Base-by-base conservation (phyloP, 53 echinoderm and acorn worm genomes). In the Pentamera pediparva region DNA sequence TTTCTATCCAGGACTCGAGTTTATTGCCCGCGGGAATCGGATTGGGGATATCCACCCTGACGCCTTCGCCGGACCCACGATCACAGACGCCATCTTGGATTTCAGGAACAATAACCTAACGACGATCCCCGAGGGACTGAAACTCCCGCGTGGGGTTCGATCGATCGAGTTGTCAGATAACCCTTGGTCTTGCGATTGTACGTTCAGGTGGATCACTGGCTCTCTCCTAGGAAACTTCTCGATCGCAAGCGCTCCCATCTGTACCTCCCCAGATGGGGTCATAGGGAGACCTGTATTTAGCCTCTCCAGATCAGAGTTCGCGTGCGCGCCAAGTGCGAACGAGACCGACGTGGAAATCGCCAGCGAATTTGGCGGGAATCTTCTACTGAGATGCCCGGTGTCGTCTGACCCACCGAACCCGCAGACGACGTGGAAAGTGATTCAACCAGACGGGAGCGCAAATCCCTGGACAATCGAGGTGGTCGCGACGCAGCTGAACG, bases 181-280 rank as follows among this genome's bases (percentile, higher is more conserved):
- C 19, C 52, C 52, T 10, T 72, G 73, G 73, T 32, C 15, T 21
- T 72, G 73, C 21, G 73, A 72, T 54, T 72, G 73, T 37, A 51
- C 27, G 18, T 54, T 53, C 9, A 52, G 73, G 18, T 72, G 73
- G 73, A 67, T 67, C 17, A 4, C 39, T 24, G 67, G 29, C 10
- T 27, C 43, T 13, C 43, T 37, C 17, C 45, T 37, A 18, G 41
- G 41, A 67, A 67, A 67, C 45, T 11, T 40, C 1, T 27, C 67
- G 0, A 43, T 24, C 10, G 5, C 4, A 12, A 67, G 67, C 18
- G 41, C 67, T 25, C 67, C 67, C 30, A 8, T 17, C 8, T 67
- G 67, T 21, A 22, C 12, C 39, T 15, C 67, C 17, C 67, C 67
- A 11, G 31, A 2, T 28, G 41, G 12, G 12, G 29, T 67, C 45